Base-by-base conservation (phyloP, 1,140 invertebrate genomes). In the Pachyrhynchus sulphureomaculatus region DNA sequence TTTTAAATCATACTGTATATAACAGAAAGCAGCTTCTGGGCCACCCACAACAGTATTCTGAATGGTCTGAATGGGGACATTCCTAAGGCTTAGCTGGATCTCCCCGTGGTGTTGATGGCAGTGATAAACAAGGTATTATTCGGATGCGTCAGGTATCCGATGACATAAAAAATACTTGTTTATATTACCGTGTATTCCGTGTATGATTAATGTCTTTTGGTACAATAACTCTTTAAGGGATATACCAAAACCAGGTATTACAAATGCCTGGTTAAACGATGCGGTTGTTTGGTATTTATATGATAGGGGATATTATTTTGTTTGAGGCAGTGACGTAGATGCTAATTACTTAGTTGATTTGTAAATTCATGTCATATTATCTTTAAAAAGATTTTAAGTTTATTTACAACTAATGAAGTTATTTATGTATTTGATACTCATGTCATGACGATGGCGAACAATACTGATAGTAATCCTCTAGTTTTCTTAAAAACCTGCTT, bases 111-210 rank as follows among this genome's bases (percentile, higher is more conserved):
- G 74, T 74, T 76, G 74, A 76, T 76, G 72, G 74, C 74, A 71
- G 62, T 75, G 74, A 76, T 76, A 76, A 76, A 76, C 72, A 76
- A 63, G 67, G 72, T 66, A 76, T 76, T 75, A 76, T 75, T 72
- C 69, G 62, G 66, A 72, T 65, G 64, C 68, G 72, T 73, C 74
- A 76, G 74, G 74, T 76, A 76, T 76, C 73, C 75, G 73, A 75
- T 76, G 75, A 76, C 75, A 73, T 76, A 72, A 76, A 76, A 76
- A 75, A 72, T 73, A 72, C 72, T 73, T 76, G 75, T 76, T 75
- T 76, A 75, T 76, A 76, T 72, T 72, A 68, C 68, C 62, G 66
- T 68, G 67, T 66, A 72, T 67, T 66, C 67, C 65, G 59, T 66
- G 61, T 72, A 75, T 74, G 73, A 75, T 75, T 75, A 74, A 74